A percentile compares a stretch with the other conserved stretches of the same genome.
phyloP scores from a whole-genome alignment of 2,113 vertebrate species.

The Xiphophorus maculatus region DNA sequence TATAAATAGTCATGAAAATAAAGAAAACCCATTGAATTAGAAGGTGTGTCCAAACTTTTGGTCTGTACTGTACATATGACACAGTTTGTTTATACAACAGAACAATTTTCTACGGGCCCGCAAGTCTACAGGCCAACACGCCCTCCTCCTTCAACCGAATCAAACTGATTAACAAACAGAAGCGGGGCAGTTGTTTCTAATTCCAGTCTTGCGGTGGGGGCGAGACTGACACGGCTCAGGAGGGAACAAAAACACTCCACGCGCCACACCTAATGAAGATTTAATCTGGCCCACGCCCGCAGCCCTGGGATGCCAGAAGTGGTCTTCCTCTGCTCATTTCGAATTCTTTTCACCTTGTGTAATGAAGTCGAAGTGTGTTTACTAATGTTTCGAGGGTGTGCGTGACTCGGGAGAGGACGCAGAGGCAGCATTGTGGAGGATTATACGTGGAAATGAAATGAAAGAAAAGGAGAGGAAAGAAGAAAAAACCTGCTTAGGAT shows the following conservation, averaged over 20 bases:
- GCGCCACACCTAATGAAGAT: constrained; percentile 56
- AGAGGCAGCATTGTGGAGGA: constrained; percentile 35
- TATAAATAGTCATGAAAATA: too few relatives aligned
- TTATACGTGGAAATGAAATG: constrained; percentile 24
- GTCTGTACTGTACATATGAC: too few relatives aligned
- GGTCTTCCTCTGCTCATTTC: constrained; percentile 49
- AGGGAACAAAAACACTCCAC: constrained; percentile 19
- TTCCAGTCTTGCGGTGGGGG: constrained; percentile 11
- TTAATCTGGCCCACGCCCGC: constrained; percentile 58
- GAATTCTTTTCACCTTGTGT: constrained; percentile 42
- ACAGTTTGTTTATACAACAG: constrained; percentile 1
- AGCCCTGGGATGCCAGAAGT: constrained; percentile 45
- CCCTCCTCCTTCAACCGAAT: constrained; percentile 11
- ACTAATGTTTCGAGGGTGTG: constrained; percentile 25
- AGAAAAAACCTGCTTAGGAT: constrained; percentile 27
- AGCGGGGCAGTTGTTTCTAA: constrained; percentile 32
- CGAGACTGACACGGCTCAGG: constrained; percentile 6
- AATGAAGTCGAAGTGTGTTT: constrained; percentile 55
- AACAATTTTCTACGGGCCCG: not conserved
- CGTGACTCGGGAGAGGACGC: constrained; percentile 33
- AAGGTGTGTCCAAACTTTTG: too few relatives aligned
- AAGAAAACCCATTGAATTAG: too few relatives aligned
- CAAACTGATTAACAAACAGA: constrained; percentile 38
- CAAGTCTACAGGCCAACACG: not conserved
- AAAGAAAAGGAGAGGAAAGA: constrained; percentile 14